Conservation (phyloP, 2,113 vertebrate species). For the Nerophis lumbriciformis region DNA sequence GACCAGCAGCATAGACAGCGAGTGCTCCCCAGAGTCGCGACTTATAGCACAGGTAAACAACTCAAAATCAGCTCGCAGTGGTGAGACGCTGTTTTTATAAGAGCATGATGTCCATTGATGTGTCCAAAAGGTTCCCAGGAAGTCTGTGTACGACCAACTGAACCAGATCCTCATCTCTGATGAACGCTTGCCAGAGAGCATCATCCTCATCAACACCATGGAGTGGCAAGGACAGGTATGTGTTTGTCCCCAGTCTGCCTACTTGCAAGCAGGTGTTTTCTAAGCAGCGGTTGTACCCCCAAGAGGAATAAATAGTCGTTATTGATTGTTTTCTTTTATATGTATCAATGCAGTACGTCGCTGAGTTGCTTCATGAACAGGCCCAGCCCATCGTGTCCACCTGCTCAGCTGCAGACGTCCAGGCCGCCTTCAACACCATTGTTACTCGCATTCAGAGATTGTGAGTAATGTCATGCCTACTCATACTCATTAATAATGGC, state of each 20-base stretch:
- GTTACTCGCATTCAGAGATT: constrained; percentile 78
- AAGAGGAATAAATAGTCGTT: too few species aligned
- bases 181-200: constrained; percentile 73
- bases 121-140: constrained; percentile 68
- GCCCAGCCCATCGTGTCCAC: constrained; percentile 74
- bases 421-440: constrained; percentile 77
- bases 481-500: neutral
- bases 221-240: constrained; percentile 78
- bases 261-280: neutral
- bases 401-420: constrained; percentile 72
- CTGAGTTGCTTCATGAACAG: constrained; percentile 69
- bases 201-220: constrained; percentile 74
- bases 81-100: constrained; percentile 2
- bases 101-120: constrained; percentile 7
- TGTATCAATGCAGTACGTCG: constrained; percentile 60
- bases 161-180: constrained; percentile 79
- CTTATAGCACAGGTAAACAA: constrained; percentile 62
- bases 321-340: constrained; percentile 12
- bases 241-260: neutral
- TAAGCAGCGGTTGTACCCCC: neutral
- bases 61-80: neutral
- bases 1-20: constrained; percentile 73
- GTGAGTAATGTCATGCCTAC: constrained; percentile 53
- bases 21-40: constrained; percentile 65
- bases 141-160: constrained; percentile 77